A percentile compares a stretch with the other conserved stretches of the same genome.
Conservation (phyloP, 1,140 invertebrate genomes). For the Anthonomus grandis region DNA sequence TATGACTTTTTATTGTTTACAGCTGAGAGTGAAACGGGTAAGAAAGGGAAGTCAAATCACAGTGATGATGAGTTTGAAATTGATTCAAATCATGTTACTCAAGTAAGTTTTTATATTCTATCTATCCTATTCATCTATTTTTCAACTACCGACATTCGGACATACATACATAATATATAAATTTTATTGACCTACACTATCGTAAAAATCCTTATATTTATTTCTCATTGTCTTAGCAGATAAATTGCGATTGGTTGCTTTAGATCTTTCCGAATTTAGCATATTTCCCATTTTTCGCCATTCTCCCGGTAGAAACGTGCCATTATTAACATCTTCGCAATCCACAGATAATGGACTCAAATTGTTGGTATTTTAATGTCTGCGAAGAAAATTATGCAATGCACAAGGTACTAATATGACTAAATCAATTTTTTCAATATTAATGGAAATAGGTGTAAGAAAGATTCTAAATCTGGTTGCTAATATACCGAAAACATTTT, state of each 20-base stretch:
- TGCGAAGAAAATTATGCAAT: constrained; percentile 44
- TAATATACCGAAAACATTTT: constrained; percentile 1
- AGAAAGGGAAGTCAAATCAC: too few relatives aligned
- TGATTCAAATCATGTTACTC: too few relatives aligned
- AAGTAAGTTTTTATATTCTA: too few relatives aligned
- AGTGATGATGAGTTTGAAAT: too few relatives aligned
- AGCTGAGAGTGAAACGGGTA: too few relatives aligned
- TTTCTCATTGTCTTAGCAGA: not conserved
- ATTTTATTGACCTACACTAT: too few relatives aligned
- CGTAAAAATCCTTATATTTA: constrained; percentile 3
- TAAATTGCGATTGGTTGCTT: constrained; percentile 8
- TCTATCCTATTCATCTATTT: too few relatives aligned
- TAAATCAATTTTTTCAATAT: constrained; percentile 39
- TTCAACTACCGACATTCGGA: too few relatives aligned
- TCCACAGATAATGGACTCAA: constrained; percentile 7
- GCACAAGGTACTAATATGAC: constrained; percentile 40
- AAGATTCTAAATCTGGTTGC: constrained; percentile 31
- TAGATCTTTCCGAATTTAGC: constrained; percentile 12
- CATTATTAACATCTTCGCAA: constrained; percentile 11
- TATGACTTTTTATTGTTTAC: too few relatives aligned
- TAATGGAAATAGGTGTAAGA: constrained; percentile 41
- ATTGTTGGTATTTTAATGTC: constrained; percentile 13
- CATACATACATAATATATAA: too few relatives aligned
- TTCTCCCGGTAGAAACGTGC: constrained; percentile 8
- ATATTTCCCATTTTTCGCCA: constrained; percentile 22